Evolutionary conservation across 2,888 invertebrate species (phyloP), one percentile per base, ranked within the genome.

Genomic region (Hipparchia semele): DNA sequence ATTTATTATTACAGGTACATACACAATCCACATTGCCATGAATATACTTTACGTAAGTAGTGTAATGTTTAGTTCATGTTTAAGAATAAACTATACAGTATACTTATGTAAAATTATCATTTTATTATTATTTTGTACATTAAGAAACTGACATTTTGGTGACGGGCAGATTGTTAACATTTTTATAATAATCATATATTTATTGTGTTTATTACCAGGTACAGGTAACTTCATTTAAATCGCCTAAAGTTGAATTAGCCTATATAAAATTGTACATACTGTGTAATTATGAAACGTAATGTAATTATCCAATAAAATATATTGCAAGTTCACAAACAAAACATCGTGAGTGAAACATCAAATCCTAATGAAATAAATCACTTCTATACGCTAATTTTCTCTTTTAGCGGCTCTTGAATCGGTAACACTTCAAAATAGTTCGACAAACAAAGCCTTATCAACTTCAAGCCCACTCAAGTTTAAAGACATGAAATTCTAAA

Each of bases 1-100:
- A 51, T 54, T 68, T 61, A 12, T 66, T 72, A 62, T 73, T 72
- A 56, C 75, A 76, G 75, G 75, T 76, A 76, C 75, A 70, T 73
- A 73, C 68, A 69, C 13, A 62, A 68, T 54, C 59, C 51, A 69
- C 58, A 45, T 69, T 54, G 65, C 59, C 59, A 73, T 69, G 72
- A 72, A 53, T 65, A 58, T 65, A 65, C 53, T 69, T 23, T 69
- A 66, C 9, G 73, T 69, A 59, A 73, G 73, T 73, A 72, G 60
- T 68, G 49, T 59, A 12, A 68, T 46, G 12, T 68, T 58, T 58
- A 9, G 13, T 58, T 58, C 9, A 13, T 60, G 59, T 60, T 60
- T 39, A 5, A 39, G 33, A 39, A 60, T 10, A 9, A 60, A 39
- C 3, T 60, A 56, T 58, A 12, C 10, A 12, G 5, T 60, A 5